Evolutionary conservation across 1,140 invertebrate species (phyloP).

Genomic region (Leptonema lineaticorne): DNA sequence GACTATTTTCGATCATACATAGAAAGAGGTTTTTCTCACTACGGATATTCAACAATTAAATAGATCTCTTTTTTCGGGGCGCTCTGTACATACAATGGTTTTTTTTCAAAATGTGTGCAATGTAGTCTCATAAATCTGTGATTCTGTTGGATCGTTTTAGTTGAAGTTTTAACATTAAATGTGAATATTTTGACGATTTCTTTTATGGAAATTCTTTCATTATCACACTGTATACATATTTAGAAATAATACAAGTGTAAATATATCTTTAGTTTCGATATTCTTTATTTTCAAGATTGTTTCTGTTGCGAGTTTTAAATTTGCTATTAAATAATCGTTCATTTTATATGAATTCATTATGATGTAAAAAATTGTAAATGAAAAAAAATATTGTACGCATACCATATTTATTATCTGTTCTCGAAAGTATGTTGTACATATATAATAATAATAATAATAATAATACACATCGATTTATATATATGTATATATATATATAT

Average conservation of each 20-base stretch:
- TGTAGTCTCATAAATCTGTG: constrained; percentile 42
- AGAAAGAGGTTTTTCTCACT: no score
- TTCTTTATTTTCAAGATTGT: neutral
- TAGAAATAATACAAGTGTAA: constrained; percentile 1
- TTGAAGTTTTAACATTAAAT: constrained; percentile 36
- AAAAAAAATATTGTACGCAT: constrained; percentile 5
- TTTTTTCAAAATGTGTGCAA: constrained; percentile 39
- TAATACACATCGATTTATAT: no score
- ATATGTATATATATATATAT: no score
- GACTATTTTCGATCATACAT: no score
- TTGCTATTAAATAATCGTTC: neutral
- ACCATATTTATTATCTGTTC: constrained; percentile 6
- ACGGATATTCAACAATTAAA: no score
- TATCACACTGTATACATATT: neutral
- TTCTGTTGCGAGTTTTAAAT: neutral
- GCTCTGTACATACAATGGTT: no score
- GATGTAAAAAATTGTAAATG: constrained; percentile 12
- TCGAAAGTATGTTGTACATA: neutral
- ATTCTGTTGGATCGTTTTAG: constrained; percentile 40
- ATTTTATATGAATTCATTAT: neutral
- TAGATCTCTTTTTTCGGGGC: no score
- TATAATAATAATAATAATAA: neutral
- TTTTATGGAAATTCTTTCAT: constrained; percentile 3
- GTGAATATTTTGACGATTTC: constrained; percentile 28
- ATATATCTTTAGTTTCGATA: constrained; percentile 1